Base-by-base conservation (phyloP, 2,888 invertebrate genomes). In the Meta bourneti region DNA sequence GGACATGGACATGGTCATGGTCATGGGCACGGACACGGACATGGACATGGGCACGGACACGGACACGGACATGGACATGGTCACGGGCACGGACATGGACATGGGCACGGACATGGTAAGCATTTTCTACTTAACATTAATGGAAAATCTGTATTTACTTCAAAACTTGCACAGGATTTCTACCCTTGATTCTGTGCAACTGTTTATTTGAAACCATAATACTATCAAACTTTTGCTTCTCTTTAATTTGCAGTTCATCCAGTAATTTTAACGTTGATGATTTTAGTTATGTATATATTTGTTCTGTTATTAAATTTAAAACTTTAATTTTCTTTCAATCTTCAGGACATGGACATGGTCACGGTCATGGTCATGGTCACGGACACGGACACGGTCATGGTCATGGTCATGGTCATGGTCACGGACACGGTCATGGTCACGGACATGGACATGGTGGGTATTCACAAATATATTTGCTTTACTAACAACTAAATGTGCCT, bases 361-460 rank as follows among this genome's bases (percentile, higher is more conserved):
- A 81, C 34, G 80, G 80, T 2, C 78, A 75, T 34, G 75, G 75
- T 48, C 75, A 75, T 5, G 75, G 61, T 9, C 61, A 61, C 20
- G 75, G 75, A 34, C 75, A 75, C 6, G 75, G 86, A 19, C 88
- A 88, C 8, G 87, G 87, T 9, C 85, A 85, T 6, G 85, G 86
- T 9, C 80, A 81, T 54, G 79, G 85, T 49, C 77, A 86, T 19
- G 69, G 54, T 7, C 49, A 51, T 51, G 72, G 72, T 19, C 16
- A 49, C 11, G 54, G 54, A 16, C 61, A 54, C 11, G 34, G 34
- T 34, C n/a, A 49, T 7, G 83, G 83, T 7, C 83, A 84, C 13
- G 83, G 74, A 2, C 54, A 75, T 19, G 79, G 79, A 6, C 79
- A 80, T 79, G 79, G 79, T 20, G 13, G 81, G 81, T 4, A 16